A percentile compares a stretch with the other conserved stretches of the same genome.
phyloP scores from a whole-genome alignment of 2,888 invertebrate species.

The Galeopsomyia nigrocyanea region DNA sequence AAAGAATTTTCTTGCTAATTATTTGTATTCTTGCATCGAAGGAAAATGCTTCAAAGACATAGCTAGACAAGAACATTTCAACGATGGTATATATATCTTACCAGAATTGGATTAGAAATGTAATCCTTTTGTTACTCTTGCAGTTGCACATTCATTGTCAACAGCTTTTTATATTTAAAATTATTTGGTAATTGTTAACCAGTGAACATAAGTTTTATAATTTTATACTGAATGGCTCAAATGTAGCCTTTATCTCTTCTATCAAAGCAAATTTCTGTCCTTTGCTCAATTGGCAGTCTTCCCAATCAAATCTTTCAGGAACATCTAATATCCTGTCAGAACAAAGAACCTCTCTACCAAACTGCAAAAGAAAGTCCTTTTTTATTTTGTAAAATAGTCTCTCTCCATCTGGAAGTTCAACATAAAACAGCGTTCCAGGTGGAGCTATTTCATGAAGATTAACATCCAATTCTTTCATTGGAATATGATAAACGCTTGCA shows the following conservation, averaged over 20 bases:
- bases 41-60: too few relatives aligned
- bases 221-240: slow-evolving; percentile 84
- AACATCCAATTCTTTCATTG: slow-evolving; percentile 79
- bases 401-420: slow-evolving; percentile 85
- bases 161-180: slow-evolving; percentile 14
- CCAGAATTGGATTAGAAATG: too few relatives aligned
- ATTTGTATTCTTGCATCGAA: too few relatives aligned
- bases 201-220: slow-evolving; percentile 17
- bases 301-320: slow-evolving; percentile 92
- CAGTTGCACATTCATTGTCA: too few relatives aligned
- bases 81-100: too few relatives aligned
- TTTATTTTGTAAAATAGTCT: slow-evolving; percentile 82
- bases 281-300: slow-evolving; percentile 81
- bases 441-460: slow-evolving; percentile 84
- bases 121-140: too few relatives aligned
- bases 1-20: too few relatives aligned
- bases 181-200: slow-evolving; percentile 39
- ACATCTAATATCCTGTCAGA: slow-evolving; percentile 85
- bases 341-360: slow-evolving; percentile 92
- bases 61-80: too few relatives aligned
- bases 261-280: slow-evolving; percentile 83
- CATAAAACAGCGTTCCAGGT: slow-evolving; percentile 89
- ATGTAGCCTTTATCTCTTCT: slow-evolving; percentile 78
- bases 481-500: slow-evolving; percentile 79
- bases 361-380: slow-evolving; percentile 91